Evolutionary conservation across 2,113 vertebrate species (phyloP).

Genomic region (Aythya baeri): DNA sequence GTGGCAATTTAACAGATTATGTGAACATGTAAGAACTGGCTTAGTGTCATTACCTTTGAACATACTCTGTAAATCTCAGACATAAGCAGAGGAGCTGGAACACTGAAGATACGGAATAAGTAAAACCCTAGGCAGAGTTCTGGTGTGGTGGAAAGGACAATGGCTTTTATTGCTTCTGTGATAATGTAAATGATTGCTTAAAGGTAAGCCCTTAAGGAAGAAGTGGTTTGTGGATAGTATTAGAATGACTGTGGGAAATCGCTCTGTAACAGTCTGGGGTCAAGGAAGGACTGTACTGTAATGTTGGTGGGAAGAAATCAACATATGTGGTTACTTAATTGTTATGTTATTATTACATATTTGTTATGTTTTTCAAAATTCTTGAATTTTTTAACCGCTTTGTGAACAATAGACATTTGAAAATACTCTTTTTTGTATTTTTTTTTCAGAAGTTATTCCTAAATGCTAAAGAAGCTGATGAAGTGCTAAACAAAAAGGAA

Average conservation of each 20-base stretch:
- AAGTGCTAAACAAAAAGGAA: conserved; percentile 24
- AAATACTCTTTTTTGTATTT: background rate
- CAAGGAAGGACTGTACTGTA: background rate
- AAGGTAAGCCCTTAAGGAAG: background rate
- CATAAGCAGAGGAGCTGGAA: background rate
- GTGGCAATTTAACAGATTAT: background rate
- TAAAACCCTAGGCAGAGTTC: background rate
- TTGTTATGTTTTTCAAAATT: background rate
- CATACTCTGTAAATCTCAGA: background rate
- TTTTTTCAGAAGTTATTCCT: conserved; percentile 62
- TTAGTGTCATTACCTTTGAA: background rate
- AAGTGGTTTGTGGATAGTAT: background rate
- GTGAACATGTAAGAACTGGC: background rate
- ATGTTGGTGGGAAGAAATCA: background rate
- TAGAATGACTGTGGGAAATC: background rate
- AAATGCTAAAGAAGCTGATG: conserved; percentile 34
- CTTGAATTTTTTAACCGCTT: background rate
- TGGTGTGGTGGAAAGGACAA: background rate
- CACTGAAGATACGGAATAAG: background rate
- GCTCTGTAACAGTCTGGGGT: background rate
- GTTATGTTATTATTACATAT: background rate
- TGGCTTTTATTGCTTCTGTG: background rate
- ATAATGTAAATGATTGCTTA: background rate
- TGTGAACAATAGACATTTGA: background rate
- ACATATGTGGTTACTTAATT: background rate